phyloP scores from a whole-genome alignment of 2,113 vertebrate species.

The Gymnobelideus leadbeateri region DNA sequence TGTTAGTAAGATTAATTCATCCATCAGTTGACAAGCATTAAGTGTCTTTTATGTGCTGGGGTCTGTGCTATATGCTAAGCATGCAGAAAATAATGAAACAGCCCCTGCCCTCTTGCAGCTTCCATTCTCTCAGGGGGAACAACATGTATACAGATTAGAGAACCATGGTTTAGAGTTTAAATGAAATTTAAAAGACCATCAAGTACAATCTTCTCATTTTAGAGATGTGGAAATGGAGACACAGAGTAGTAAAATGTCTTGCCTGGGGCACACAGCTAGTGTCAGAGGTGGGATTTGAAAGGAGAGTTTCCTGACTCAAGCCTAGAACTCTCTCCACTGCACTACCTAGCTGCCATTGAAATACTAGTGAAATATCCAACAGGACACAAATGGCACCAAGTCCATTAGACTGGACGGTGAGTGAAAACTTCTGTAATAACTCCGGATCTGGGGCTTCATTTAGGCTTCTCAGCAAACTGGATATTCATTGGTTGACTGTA shows the following conservation, averaged over 20 bases:
- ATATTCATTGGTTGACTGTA: not conserved
- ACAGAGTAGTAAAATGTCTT: not conserved
- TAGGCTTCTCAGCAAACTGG: not conserved
- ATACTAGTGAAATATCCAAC: not conserved
- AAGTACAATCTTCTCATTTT: not conserved
- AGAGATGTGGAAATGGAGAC: not conserved
- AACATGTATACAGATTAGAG: not conserved
- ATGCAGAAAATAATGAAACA: not conserved
- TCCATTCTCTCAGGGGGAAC: not conserved
- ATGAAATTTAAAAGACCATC: not conserved
- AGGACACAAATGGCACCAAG: not conserved
- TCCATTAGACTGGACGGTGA: not conserved
- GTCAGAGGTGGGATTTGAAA: not conserved
- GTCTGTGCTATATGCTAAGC: not conserved
- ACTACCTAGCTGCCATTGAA: not conserved
- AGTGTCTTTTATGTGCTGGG: not conserved
- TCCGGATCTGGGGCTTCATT: not conserved
- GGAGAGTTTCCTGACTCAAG: not conserved
- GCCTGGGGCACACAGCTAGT: not conserved
- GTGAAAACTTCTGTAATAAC: not conserved
- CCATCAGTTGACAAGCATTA: not conserved
- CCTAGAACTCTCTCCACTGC: not conserved
- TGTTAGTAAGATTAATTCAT: not conserved
- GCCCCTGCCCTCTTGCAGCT: not conserved
- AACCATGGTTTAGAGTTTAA: not conserved